phyloP scores from a whole-genome alignment of 2,888 invertebrate species.

The Lapara coniferarum region DNA sequence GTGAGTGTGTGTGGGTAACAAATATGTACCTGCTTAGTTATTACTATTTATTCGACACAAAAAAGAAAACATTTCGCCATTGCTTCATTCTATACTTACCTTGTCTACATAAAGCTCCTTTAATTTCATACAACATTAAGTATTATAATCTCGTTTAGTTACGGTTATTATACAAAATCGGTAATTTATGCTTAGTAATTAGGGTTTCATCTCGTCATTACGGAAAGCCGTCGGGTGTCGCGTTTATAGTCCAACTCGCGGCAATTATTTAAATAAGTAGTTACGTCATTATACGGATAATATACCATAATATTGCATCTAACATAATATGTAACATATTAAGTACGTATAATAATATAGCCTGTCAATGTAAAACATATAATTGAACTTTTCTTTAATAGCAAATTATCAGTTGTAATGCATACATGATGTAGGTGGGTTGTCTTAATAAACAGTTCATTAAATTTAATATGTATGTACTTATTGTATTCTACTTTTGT shows the following conservation, averaged over 20 bases:
- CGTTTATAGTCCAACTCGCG: slow-evolving; percentile 18
- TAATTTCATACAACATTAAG: slow-evolving; percentile 12
- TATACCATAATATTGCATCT: background rate
- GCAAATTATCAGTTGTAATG: too few species aligned
- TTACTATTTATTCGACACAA: too few species aligned
- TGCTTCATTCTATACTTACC: too few species aligned
- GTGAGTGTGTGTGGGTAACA: too few species aligned
- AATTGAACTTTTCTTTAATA: background rate
- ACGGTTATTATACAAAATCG: slow-evolving; percentile 44
- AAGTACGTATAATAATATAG: background rate
- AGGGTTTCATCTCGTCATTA: slow-evolving; percentile 51
- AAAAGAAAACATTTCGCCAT: too few species aligned
- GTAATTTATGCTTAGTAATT: slow-evolving; percentile 68
- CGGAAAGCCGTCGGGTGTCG: slow-evolving; percentile 29
- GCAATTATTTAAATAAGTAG: background rate
- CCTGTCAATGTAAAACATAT: too few species aligned
- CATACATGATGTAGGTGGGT: too few species aligned
- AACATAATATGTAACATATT: background rate
- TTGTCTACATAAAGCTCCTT: background rate
- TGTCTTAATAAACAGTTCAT: background rate
- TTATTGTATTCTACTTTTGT: background rate
- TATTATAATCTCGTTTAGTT: slow-evolving; percentile 9
- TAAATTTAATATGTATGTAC: background rate
- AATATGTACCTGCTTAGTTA: too few species aligned
- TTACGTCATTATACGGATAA: background rate